Evolutionary conservation across 2,888 invertebrate genomes (phyloP), one percentile per base, ranked within the genome.

Genomic region (Erynnis tages): DNA sequence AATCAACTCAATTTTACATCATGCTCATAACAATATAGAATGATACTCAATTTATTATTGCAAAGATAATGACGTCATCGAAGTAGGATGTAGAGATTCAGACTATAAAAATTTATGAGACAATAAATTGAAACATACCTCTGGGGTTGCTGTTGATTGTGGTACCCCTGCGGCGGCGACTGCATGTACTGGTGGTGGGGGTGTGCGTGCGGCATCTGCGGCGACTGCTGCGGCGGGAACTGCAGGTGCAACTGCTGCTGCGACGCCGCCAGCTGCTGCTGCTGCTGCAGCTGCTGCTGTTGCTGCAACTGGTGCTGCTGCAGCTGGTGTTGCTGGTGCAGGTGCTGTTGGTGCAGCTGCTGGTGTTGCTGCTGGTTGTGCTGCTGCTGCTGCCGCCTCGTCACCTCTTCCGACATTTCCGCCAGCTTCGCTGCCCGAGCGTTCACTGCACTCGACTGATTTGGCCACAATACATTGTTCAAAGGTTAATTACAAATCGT

Each of bases 341-440:
- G 54, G 32, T 61, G 56, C 5, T 56, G 60, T 4, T 90, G 85
- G 25, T 61, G 66, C 16, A 63, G 92, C 82, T 59, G 56, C 14
- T 62, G 65, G 14, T 69, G 67, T n/a, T 63, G 60, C 13, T 67
- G 70, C 53, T 71, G 65, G 27, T 80, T 79, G 46, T 79, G 79
- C 29, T 72, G 75, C 10, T 88, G 79, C 57, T 88, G 91, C 60
- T 91, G 91, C 11, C 93, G 76, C 38, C 94, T 81, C 54, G 93
- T 80, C 6, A 95, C 93, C 72, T 96, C 95, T 68, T 96, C 95
- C 2, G 94, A 93, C 94, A 96, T 95, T 79, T 96, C 96, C 2
- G 93, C 93, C 53, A 95, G 84, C 72, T 95, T 94, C 0, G 93
- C 93, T 34, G 92, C 91, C 14, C 86, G 79, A 0, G 76, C 77